A percentile compares a stretch with the other conserved stretches of the same genome.
phyloP scores from a whole-genome alignment of 2,888 invertebrate genomes.

The Polymixis flavicincta region DNA sequence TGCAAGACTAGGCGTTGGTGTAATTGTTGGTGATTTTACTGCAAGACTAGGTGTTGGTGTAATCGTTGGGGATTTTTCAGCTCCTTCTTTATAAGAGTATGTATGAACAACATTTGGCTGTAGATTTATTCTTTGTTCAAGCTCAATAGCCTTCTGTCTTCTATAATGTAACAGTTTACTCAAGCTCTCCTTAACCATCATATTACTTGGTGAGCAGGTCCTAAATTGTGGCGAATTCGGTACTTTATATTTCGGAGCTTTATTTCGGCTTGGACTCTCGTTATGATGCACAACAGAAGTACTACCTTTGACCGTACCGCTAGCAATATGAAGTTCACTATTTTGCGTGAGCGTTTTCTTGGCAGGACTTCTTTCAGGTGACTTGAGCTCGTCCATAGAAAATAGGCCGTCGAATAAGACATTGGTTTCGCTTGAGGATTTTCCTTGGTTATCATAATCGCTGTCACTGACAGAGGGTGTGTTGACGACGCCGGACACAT shows the following conservation, averaged over 20 bases:
- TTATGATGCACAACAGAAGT: not conserved
- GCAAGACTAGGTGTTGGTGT: constrained; percentile 46
- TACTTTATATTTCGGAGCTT: not conserved
- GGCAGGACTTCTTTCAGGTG: constrained; percentile 70
- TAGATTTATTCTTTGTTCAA: constrained; percentile 41
- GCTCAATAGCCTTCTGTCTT: constrained; percentile 67
- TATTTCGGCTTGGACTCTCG: constrained; percentile 10
- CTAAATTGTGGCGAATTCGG: constrained; percentile 11
- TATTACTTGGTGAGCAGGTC: constrained; percentile 19
- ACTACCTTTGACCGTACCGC: constrained; percentile 21
- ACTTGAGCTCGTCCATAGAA: constrained; percentile 81
- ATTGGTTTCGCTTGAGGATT: constrained; percentile 73
- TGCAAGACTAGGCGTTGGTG: constrained; percentile 44
- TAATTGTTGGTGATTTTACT: constrained; percentile 20
- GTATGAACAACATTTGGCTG: constrained; percentile 54
- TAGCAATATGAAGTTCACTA: constrained; percentile 37
- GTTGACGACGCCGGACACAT: constrained; percentile 20
- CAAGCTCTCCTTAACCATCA: constrained; percentile 75
- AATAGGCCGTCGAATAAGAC: constrained; percentile 80
- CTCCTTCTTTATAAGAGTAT: constrained; percentile 21
- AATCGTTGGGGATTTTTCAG: constrained; percentile 21
- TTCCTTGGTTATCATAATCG: constrained; percentile 80
- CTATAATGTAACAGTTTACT: constrained; percentile 79
- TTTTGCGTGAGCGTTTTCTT: constrained; percentile 34
- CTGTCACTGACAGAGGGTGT: constrained; percentile 70